phyloP scores from a whole-genome alignment of 2,113 vertebrate genomes.

The Gobius niger region DNA sequence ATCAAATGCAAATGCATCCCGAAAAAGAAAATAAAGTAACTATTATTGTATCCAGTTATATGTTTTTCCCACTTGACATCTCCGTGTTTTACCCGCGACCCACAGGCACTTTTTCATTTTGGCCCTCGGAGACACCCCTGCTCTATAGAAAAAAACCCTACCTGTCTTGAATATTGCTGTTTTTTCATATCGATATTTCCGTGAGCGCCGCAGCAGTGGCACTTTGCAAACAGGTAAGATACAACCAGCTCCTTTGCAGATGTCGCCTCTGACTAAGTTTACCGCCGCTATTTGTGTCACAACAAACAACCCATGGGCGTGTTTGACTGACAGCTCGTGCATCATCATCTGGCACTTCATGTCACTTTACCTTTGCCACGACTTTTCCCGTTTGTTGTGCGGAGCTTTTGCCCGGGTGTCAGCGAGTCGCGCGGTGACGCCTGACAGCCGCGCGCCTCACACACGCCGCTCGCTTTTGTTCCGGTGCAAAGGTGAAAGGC shows the following conservation, averaged over 20 bases:
- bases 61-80: no score
- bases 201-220: slow-evolving; percentile 8
- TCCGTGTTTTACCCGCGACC: no score
- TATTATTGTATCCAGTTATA: no score
- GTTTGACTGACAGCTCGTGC: slow-evolving; percentile 64
- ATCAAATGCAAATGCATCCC: no score
- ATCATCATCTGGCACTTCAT: slow-evolving; percentile 61
- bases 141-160: no score
- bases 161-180: no score
- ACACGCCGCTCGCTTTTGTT: slow-evolving; percentile 36
- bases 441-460: slow-evolving; percentile 19
- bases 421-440: slow-evolving; percentile 22
- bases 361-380: slow-evolving; percentile 50
- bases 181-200: background rate
- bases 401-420: slow-evolving; percentile 19
- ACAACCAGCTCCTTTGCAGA: slow-evolving; percentile 53
- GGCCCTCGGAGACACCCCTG: no score
- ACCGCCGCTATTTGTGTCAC: slow-evolving; percentile 61
- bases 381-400: slow-evolving; percentile 3
- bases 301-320: slow-evolving; percentile 61
- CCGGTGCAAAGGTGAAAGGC: slow-evolving; percentile 32
- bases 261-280: slow-evolving; percentile 53
- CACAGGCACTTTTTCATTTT: no score
- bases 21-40: no score
- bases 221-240: slow-evolving; percentile 15